phyloP scores from a whole-genome alignment of 2,888 invertebrate genomes.

The Epinotia ramella region DNA sequence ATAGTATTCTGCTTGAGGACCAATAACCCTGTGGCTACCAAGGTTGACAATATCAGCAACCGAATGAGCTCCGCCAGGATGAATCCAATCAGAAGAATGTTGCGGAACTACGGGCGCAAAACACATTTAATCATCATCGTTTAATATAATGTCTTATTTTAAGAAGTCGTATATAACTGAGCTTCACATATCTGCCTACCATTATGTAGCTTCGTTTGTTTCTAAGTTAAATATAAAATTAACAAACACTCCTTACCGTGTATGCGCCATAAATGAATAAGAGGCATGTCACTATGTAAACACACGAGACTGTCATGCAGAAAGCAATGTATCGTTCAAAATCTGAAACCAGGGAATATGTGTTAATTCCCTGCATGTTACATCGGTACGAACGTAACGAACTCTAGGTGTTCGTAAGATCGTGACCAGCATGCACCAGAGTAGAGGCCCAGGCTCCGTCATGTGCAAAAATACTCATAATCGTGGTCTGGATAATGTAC shows the following conservation, averaged over 20 bases:
- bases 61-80: constrained; percentile 69
- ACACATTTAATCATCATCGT: not conserved
- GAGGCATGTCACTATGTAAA: constrained; percentile 66
- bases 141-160: not conserved
- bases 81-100: constrained; percentile 68
- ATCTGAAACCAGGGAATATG: constrained; percentile 63
- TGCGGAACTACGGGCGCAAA: constrained; percentile 64
- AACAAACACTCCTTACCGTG: constrained; percentile 59
- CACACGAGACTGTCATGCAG: constrained; percentile 59
- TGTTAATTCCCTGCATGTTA: not conserved
- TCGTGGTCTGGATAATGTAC: too few relatives aligned
- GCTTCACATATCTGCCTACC: not conserved
- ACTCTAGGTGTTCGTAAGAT: too few relatives aligned
- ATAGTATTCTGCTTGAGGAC: constrained; percentile 77
- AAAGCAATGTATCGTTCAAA: constrained; percentile 65
- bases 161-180: not conserved
- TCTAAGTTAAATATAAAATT: not conserved
- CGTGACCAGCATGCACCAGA: too few relatives aligned
- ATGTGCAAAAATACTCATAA: too few relatives aligned
- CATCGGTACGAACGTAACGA: too few relatives aligned
- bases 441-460: too few relatives aligned
- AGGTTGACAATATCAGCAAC: constrained; percentile 60
- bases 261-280: constrained; percentile 76
- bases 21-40: constrained; percentile 66
- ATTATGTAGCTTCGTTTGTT: too few relatives aligned